These are phyloP conservation scores for Ceryle rudis DNA, from an alignment of 2,797 vertebrate genomes.

Conservation along the genomic window DNA sequence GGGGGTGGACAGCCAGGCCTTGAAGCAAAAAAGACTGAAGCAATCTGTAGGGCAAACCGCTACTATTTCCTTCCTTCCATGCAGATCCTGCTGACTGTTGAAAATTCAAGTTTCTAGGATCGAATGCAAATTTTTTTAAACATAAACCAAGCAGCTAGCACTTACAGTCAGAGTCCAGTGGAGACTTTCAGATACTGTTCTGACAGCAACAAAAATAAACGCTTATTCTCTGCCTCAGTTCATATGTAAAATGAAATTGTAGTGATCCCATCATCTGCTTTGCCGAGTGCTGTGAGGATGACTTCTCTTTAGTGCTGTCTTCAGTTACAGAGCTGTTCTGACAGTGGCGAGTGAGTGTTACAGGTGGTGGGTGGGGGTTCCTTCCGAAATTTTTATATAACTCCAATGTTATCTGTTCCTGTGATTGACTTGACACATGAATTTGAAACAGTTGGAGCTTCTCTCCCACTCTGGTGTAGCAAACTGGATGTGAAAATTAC, in stretches of 20 bases:
- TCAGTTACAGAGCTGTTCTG: slow-evolving; percentile 69
- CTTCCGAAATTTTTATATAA: slow-evolving; percentile 71
- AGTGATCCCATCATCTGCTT: slow-evolving; percentile 58
- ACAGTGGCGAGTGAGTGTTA: slow-evolving; percentile 71
- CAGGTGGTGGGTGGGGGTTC: slow-evolving; percentile 71
- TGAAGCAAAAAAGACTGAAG: background rate
- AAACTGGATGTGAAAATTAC: slow-evolving; percentile 56
- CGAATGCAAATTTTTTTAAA: background rate
- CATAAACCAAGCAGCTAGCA: background rate
- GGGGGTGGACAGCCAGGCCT: background rate
- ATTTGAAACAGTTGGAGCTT: slow-evolving; percentile 58
- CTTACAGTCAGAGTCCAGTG: slow-evolving; percentile 1
- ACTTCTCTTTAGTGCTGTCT: slow-evolving; percentile 53
- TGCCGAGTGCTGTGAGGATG: slow-evolving; percentile 44
- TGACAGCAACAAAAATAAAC: slow-evolving; percentile 57
- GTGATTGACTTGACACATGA: slow-evolving; percentile 62
- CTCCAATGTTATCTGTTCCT: slow-evolving; percentile 8
- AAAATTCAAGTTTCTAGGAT: background rate
- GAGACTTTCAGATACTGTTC: slow-evolving; percentile 17
- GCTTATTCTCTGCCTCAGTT: slow-evolving; percentile 17
- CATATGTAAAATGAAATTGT: slow-evolving; percentile 41
- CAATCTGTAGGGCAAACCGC: background rate
- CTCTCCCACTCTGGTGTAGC: slow-evolving; percentile 45
- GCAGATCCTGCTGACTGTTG: background rate
- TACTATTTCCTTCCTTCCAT: background rate